These are phyloP conservation scores for Cotesia chilonis DNA, from an alignment of 1,140 invertebrate species.

Conservation along the genomic window DNA sequence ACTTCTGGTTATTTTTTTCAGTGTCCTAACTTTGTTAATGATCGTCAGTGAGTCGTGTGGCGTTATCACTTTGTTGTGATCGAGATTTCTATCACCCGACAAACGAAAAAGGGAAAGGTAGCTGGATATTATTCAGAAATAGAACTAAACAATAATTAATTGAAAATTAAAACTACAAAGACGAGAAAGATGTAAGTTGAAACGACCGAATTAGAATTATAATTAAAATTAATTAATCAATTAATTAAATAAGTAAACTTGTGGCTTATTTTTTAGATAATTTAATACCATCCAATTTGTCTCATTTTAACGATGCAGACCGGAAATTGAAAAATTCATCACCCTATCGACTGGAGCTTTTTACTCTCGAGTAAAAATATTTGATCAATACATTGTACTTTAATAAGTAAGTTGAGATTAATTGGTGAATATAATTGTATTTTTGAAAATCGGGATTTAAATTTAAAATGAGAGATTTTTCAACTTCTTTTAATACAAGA, in stretches of 20 bases:
- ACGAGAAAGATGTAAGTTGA: too few species aligned
- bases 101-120: background rate
- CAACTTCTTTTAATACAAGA: background rate
- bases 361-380: background rate
- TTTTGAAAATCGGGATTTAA: too few species aligned
- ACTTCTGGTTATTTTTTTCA: conserved; percentile 15
- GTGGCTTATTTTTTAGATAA: background rate
- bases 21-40: too few species aligned
- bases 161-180: too few species aligned
- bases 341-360: background rate
- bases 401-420: too few species aligned
- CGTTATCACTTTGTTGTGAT: conserved; percentile 23
- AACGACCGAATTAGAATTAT: too few species aligned
- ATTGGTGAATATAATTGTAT: too few species aligned
- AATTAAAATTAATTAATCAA: too few species aligned
- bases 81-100: conserved; percentile 19
- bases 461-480: too few species aligned
- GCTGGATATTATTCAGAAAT: too few species aligned
- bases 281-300: conserved; percentile 2
- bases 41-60: conserved; percentile 1
- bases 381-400: too few species aligned
- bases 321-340: background rate
- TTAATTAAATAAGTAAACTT: background rate
- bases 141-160: too few species aligned
- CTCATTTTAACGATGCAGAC: background rate